These are phyloP conservation scores for Drosophila malerkotliana DNA, from an alignment of 1,140 invertebrate species.

Conservation along the genomic window DNA sequence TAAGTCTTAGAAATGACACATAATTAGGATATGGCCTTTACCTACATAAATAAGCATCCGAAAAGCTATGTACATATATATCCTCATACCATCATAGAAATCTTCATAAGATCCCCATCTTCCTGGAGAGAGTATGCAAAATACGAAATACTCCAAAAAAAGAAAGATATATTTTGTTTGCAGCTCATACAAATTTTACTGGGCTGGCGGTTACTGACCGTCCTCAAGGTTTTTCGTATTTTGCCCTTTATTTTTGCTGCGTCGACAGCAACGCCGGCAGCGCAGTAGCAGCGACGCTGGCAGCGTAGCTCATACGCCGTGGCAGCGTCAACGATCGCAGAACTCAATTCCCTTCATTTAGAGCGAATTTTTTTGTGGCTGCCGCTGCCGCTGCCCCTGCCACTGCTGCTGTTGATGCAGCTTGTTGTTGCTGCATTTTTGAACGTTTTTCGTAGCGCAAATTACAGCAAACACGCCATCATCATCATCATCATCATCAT, in stretches of 20 bases:
- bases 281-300: constrained; percentile 14
- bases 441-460: constrained; percentile 82
- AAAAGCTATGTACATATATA: no score
- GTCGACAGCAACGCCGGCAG: constrained; percentile 29
- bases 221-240: constrained; percentile 84
- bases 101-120: background rate
- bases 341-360: constrained; percentile 81
- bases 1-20: no score
- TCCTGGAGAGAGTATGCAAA: constrained; percentile 40
- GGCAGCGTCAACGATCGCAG: constrained; percentile 78
- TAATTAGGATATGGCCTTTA: no score
- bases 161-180: constrained; percentile 68
- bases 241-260: constrained; percentile 73
- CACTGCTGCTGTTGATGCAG: constrained; percentile 56
- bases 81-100: background rate
- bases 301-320: constrained; percentile 7
- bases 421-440: constrained; percentile 79
- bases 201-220: constrained; percentile 83
- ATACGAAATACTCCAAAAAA: constrained; percentile 44
- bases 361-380: constrained; percentile 71
- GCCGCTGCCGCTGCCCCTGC: constrained; percentile 35
- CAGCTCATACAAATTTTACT: constrained; percentile 82
- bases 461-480: constrained; percentile 82
- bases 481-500: constrained; percentile 67
- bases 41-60: no score